These are phyloP conservation scores for Zaprionus lachaisei DNA, from an alignment of 1,140 invertebrate species.

Conservation along the genomic window DNA sequence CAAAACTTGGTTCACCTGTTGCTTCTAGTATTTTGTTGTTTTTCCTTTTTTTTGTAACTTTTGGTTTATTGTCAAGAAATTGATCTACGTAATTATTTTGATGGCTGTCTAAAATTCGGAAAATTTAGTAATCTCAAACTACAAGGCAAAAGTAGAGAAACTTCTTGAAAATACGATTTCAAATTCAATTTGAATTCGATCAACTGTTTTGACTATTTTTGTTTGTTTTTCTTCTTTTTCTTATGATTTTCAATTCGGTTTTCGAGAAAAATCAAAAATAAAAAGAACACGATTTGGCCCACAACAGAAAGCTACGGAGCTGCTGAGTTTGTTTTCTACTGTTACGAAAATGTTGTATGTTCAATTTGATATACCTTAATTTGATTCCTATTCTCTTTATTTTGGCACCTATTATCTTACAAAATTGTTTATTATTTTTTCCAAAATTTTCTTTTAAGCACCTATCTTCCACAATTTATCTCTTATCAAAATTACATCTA, in stretches of 20 bases:
- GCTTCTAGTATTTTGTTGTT: conserved; percentile 53
- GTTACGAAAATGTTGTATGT: conserved; percentile 61
- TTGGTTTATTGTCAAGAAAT: conserved; percentile 91
- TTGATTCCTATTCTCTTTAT: conserved; percentile 53
- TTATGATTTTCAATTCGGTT: conserved; percentile 24
- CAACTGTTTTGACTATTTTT: conserved; percentile 19
- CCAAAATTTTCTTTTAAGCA: conserved; percentile 69
- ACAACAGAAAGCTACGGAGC: conserved; percentile 38
- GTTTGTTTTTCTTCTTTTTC: conserved; percentile 43
- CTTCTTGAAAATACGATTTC: conserved; percentile 78
- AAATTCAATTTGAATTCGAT: conserved; percentile 33
- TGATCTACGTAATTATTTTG: conserved; percentile 92
- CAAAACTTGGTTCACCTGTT: conserved; percentile 23
- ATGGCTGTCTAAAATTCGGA: conserved; percentile 86
- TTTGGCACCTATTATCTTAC: conserved; percentile 35
- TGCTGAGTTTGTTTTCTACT: conserved; percentile 68
- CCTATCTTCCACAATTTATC: conserved; percentile 29
- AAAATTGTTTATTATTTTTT: conserved; percentile 58
- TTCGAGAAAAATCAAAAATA: conserved; percentile 19
- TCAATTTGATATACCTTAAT: conserved; percentile 45
- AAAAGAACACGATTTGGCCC: conserved; percentile 75
- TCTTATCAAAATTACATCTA: conserved; percentile 28
- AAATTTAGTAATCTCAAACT: background rate
- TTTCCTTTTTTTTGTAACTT: conserved; percentile 54
- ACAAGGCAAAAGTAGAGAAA: conserved; percentile 73